These are phyloP conservation scores for Chouioia cunea DNA, from an alignment of 2,888 invertebrate genomes.

Conservation along the genomic window DNA sequence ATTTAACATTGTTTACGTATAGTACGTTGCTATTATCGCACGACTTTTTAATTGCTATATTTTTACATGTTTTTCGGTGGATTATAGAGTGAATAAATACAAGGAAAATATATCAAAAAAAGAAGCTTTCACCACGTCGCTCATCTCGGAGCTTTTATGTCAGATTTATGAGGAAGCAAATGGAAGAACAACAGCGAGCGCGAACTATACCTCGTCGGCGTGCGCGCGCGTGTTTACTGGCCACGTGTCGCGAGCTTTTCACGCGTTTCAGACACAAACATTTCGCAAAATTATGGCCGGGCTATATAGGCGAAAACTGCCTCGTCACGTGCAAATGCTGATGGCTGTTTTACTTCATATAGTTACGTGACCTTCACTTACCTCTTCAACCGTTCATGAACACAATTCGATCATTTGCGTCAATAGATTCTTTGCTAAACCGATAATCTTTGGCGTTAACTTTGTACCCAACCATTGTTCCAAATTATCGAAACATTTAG, in stretches of 20 bases:
- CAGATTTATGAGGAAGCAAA: constrained; percentile 66
- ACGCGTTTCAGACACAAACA: neutral
- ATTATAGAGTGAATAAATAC: neutral
- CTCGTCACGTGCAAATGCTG: constrained; percentile 4
- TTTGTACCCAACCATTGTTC: too few relatives aligned
- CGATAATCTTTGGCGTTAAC: too few relatives aligned
- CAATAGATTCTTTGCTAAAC: too few relatives aligned
- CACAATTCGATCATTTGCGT: too few relatives aligned
- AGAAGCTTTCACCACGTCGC: constrained; percentile 35
- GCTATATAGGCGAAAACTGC: neutral
- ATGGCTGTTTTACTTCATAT: constrained; percentile 8
- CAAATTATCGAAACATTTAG: too few relatives aligned
- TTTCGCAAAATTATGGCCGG: constrained; percentile 7
- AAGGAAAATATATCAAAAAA: neutral
- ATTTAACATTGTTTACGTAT: too few relatives aligned
- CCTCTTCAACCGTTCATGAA: too few relatives aligned
- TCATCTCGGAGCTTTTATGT: constrained; percentile 59
- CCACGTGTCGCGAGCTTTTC: constrained; percentile 52
- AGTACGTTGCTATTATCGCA: too few relatives aligned
- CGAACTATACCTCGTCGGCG: too few relatives aligned
- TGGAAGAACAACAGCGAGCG: constrained; percentile 63
- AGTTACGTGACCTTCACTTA: too few relatives aligned
- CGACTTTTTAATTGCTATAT: too few relatives aligned
- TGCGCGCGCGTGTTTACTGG: constrained; percentile 66
- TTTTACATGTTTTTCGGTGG: too few relatives aligned